These are phyloP conservation scores for Dascyllus trimaculatus DNA, from an alignment of 2,113 vertebrate genomes.

Conservation along the genomic window DNA sequence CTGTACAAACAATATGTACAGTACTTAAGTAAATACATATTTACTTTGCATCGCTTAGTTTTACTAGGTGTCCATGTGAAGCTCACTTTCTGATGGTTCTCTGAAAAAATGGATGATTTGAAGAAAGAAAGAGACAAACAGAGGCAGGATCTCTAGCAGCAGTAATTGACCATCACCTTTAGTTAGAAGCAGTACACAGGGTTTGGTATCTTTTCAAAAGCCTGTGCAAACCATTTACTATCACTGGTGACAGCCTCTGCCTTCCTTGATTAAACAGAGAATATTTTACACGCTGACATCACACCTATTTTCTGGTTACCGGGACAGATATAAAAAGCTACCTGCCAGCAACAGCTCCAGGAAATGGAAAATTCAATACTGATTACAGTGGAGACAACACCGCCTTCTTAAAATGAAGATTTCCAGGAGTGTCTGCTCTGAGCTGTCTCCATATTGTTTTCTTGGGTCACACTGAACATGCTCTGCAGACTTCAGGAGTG, in stretches of 20 bases:
- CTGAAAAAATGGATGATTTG: no score
- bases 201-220: slow-evolving; percentile 7
- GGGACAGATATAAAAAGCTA: slow-evolving; percentile 28
- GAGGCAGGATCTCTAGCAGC: background rate
- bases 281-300: slow-evolving; percentile 37
- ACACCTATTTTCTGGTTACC: slow-evolving; percentile 28
- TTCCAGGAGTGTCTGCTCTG: background rate
- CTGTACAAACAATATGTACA: no score
- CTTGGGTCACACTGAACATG: slow-evolving; percentile 12
- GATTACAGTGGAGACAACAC: background rate
- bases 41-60: background rate
- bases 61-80: background rate
- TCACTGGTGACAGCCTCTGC: background rate
- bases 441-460: background rate
- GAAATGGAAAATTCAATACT: background rate
- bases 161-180: slow-evolving; percentile 33
- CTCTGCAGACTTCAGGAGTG: background rate
- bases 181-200: background rate
- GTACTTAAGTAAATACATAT: background rate
- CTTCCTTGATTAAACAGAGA: background rate
- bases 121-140: background rate
- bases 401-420: background rate
- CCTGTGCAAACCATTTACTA: background rate
- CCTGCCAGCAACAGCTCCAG: background rate
- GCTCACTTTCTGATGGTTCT: background rate